Percentiles rank a stretch among this genome's conserved stretches.
phyloP scores from a whole-genome alignment of 2,888 invertebrate genomes.

The Arrhopalites spinosus region DNA sequence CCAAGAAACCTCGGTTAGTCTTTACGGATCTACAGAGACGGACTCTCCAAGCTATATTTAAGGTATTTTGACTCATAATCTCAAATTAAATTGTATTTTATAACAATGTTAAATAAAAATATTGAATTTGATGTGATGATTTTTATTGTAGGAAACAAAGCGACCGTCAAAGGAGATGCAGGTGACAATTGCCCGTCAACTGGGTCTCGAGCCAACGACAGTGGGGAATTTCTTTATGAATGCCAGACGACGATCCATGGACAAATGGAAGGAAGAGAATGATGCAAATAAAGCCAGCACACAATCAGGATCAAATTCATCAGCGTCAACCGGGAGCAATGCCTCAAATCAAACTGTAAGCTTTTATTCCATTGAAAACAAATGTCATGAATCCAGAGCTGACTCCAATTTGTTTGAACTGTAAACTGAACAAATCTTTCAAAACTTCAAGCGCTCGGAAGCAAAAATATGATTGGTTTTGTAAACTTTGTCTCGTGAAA shows the following conservation, averaged over 20 bases:
- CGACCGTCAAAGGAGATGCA: conserved; percentile 99
- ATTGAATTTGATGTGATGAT: background rate
- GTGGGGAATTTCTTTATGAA: conserved; percentile 99
- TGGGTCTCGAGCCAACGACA: conserved; percentile 95
- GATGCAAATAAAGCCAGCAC: conserved; percentile 63
- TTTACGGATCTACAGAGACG: conserved; percentile 99
- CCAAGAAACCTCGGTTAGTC: conserved; percentile 99
- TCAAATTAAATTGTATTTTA: background rate
- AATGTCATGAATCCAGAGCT: too few species aligned
- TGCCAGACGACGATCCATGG: conserved; percentile 95
- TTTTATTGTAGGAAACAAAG: conserved; percentile 93
- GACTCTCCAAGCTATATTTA: conserved; percentile 99
- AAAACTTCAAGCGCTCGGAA: too few species aligned
- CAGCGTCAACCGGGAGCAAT: conserved; percentile 31
- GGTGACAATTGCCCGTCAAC: conserved; percentile 95
- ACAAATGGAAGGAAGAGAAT: conserved; percentile 92
- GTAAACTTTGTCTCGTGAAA: too few species aligned
- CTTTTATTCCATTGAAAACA: too few species aligned
- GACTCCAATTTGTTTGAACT: too few species aligned
- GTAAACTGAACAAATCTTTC: too few species aligned
- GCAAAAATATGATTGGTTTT: too few species aligned
- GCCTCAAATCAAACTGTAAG: conserved; percentile 43
- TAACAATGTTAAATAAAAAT: conserved; percentile 2
- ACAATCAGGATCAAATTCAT: conserved; percentile 32
- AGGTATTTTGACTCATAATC: conserved; percentile 67